These are phyloP conservation scores for Cantharis nigra DNA, from an alignment of 2,888 invertebrate genomes.

Conservation along the genomic window DNA sequence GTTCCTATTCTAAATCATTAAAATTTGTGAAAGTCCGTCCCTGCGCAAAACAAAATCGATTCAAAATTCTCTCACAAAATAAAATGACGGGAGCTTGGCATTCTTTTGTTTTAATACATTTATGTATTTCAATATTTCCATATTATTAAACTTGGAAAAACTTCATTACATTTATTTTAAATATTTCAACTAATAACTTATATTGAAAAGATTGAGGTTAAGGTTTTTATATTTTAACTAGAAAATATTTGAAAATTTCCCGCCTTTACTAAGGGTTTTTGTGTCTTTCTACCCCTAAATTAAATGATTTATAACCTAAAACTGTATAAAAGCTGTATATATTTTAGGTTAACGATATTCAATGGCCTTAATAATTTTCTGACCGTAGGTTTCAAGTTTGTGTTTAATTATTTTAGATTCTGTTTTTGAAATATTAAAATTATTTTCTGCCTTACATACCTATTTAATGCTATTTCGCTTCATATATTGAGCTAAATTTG, in stretches of 20 bases:
- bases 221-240: neutral
- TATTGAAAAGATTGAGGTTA: neutral
- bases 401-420: neutral
- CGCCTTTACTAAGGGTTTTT: neutral
- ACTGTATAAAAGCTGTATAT: neutral
- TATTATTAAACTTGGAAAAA: neutral
- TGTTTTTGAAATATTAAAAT: neutral
- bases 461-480: neutral
- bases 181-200: neutral
- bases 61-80: neutral
- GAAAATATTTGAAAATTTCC: neutral
- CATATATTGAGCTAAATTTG: neutral
- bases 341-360: neutral
- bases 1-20: no score
- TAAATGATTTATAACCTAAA: neutral
- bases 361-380: neutral
- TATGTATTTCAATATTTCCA: neutral
- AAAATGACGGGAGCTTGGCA: neutral
- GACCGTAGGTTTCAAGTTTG: neutral
- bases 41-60: neutral
- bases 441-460: neutral
- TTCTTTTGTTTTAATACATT: neutral
- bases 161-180: no score
- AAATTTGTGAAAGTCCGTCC: neutral
- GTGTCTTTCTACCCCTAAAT: neutral